Evolutionary conservation across 2,888 invertebrate genomes (phyloP).

Genomic region (Lithophane ornitopus): DNA sequence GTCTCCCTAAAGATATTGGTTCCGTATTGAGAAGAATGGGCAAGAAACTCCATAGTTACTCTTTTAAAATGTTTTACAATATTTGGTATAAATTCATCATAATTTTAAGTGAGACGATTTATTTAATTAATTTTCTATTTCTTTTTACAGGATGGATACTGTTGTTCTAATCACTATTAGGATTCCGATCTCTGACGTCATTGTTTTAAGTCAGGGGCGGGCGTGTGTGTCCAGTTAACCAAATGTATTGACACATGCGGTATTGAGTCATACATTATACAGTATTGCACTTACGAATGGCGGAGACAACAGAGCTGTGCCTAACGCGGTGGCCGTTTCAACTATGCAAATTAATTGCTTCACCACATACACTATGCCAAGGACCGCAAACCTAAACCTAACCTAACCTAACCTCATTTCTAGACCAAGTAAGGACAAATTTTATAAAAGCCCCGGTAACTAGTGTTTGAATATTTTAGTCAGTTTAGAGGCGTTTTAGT

Average conservation of each 20-base stretch:
- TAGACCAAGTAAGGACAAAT: constrained; percentile 50
- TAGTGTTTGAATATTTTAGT: constrained; percentile 54
- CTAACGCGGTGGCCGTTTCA: constrained; percentile 73
- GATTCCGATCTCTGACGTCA: constrained; percentile 15
- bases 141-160: neutral
- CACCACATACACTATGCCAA: constrained; percentile 70
- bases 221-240: constrained; percentile 48
- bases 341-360: constrained; percentile 83
- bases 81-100: neutral
- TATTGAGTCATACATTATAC: constrained; percentile 56
- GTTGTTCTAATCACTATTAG: neutral
- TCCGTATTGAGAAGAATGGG: neutral
- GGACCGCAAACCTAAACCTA: constrained; percentile 70
- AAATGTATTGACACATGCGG: constrained; percentile 53
- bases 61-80: neutral
- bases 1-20: neutral
- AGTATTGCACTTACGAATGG: constrained; percentile 58
- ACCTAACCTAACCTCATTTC: too few species aligned
- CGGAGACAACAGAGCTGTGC: constrained; percentile 62
- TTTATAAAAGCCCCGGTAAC: constrained; percentile 46
- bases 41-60: neutral
- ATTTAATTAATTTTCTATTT: neutral
- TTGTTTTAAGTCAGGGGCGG: constrained; percentile 6
- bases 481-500: constrained; percentile 37
- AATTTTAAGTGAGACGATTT: neutral